Evolutionary conservation across 2,113 vertebrate genomes (phyloP).

Genomic region (Coreoperca whiteheadi): DNA sequence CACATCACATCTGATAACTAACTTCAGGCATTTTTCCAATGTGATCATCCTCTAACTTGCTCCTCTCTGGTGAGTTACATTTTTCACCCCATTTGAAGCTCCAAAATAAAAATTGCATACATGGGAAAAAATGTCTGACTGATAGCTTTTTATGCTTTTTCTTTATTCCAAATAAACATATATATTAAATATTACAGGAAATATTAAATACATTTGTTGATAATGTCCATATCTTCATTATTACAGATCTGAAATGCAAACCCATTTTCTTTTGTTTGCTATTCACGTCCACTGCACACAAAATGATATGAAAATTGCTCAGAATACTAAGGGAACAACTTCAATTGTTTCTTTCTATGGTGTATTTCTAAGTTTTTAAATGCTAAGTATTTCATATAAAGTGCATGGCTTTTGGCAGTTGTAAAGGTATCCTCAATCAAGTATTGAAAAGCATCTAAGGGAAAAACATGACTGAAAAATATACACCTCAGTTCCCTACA

Average conservation of each 20-base stretch:
- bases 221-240: not conserved
- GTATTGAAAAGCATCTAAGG: not conserved
- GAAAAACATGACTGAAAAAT: conserved; percentile 9
- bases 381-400: not conserved
- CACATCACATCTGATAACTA: conserved; percentile 48
- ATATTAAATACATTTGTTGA: not conserved
- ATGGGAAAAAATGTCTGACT: not conserved
- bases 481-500: not conserved
- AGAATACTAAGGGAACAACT: not conserved
- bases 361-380: not conserved
- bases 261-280: not conserved
- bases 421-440: conserved; percentile 5
- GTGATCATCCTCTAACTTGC: conserved; percentile 1
- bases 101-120: not conserved
- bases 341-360: not conserved
- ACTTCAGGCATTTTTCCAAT: conserved; percentile 32
- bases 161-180: not conserved
- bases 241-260: conserved; percentile 1
- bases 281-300: not conserved
- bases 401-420: not conserved
- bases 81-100: not conserved
- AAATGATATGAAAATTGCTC: not conserved
- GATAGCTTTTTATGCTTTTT: not conserved
- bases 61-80: not conserved
- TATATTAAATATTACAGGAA: not conserved